A percentile compares a stretch with the other conserved stretches of the same genome.
These are phyloP conservation scores for Anseranas semipalmata DNA, from an alignment of 2,113 vertebrate genomes.

Conservation along the genomic window DNA sequence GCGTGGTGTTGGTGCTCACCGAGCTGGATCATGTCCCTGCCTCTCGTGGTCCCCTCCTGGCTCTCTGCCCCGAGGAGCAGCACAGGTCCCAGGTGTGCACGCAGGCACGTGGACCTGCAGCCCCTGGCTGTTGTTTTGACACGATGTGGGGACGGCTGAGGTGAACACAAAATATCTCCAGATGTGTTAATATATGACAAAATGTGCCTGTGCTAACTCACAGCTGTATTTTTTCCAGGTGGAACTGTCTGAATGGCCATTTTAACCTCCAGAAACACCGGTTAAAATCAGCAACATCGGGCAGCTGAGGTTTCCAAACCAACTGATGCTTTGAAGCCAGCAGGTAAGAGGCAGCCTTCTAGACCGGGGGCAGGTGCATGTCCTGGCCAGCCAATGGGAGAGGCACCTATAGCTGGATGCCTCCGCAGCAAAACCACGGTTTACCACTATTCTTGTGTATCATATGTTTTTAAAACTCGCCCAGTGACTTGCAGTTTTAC, in stretches of 20 bases:
- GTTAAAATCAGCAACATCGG: neutral
- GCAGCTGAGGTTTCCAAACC: neutral
- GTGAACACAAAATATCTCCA: neutral
- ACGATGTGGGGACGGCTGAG: too few species aligned
- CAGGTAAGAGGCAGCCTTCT: neutral
- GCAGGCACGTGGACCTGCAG: neutral
- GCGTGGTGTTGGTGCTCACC: neutral
- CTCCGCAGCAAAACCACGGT: neutral
- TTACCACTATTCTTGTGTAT: neutral
- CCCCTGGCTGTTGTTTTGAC: neutral
- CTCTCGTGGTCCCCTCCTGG: neutral
- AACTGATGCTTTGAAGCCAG: neutral
- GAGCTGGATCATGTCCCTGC: fast-evolving
- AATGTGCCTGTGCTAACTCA: neutral
- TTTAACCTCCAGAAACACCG: neutral
- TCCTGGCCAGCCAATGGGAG: neutral
- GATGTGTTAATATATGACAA: neutral
- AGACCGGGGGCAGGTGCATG: neutral
- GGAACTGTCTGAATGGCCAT: neutral
- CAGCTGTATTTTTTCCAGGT: neutral
- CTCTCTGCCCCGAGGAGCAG: neutral
- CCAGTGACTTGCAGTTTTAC: neutral
- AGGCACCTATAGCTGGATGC: neutral
- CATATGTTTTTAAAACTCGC: neutral
- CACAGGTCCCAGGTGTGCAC: neutral